Evolutionary conservation across 64 coral and sea anemone species (phyloP), one percentile per base, ranked within the genome.

Genomic region (Montipora foliosa): DNA sequence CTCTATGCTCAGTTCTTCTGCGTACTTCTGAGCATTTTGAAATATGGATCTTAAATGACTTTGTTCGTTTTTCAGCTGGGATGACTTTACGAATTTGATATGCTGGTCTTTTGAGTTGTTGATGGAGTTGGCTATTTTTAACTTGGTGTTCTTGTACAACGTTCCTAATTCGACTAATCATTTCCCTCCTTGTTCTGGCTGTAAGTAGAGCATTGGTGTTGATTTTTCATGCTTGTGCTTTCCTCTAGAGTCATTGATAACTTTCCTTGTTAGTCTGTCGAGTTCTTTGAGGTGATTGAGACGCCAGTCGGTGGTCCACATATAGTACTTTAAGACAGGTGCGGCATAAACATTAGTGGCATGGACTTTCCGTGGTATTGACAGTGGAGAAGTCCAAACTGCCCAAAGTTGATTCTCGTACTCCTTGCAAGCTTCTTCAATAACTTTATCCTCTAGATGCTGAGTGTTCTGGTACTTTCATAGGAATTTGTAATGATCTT

Each of bases 401-500:
- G 25, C 25, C 25, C 25, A 25, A 25, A 25, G 25, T 25, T 25
- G 25, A 25, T 25, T 25, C 25, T 25, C 25, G 25, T 25, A 25
- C 25, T 25, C 25, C 25, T 25, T 25, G 25, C 25, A 25, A 25
- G 25, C 25, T 25, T 25, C 25, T 25, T 25, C 25, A 25, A 25
- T 25, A 25, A 25, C 25, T 25, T 25, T 25, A 25, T 25, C 25
- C 25, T 25, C 25, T 25, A 1, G 25, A 25, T 25, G 25, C 25
- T 25, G 25, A 25, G 25, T 86, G 82, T 44, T 86, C 11, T 86
- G 59, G 29, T 37, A 66, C 44, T 71, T 86, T 4, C 82, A 53
- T 0, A 86, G 29, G 29, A 86, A 86, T 66, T 86, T 86, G 17
- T 85, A 85, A 25, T 86, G 62, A 47, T 69, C 60, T 14, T 69